phyloP scores from a whole-genome alignment of 2,888 invertebrate genomes.

The Tribolium freemani region DNA sequence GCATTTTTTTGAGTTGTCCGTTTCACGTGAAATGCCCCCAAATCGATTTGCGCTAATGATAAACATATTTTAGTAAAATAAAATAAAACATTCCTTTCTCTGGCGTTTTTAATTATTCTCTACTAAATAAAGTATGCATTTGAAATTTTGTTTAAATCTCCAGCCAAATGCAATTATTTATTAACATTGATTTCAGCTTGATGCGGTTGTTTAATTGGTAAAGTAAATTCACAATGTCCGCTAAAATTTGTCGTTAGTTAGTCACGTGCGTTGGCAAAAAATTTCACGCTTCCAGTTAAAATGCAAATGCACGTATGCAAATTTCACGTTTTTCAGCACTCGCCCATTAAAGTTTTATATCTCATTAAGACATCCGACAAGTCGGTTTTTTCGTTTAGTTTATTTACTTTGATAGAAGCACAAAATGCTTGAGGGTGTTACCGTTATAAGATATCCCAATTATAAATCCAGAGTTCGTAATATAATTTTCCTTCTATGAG shows the following conservation, averaged over 20 bases:
- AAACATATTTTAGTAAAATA: no score
- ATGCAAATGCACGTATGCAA: slow-evolving; percentile 19
- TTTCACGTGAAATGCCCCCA: no score
- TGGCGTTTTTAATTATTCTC: no score
- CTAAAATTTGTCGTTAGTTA: background rate
- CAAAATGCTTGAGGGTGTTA: slow-evolving; percentile 2
- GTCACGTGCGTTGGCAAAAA: background rate
- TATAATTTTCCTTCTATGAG: slow-evolving; percentile 6
- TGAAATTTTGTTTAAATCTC: no score
- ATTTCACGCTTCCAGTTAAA: background rate
- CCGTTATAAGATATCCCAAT: slow-evolving; percentile 7
- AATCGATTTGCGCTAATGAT: no score
- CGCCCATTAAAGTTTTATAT: background rate
- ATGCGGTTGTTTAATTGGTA: background rate
- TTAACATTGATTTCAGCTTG: background rate
- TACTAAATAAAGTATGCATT: no score
- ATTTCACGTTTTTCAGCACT: background rate
- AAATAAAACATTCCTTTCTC: no score
- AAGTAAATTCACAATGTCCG: background rate
- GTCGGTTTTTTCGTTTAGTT: background rate
- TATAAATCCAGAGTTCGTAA: slow-evolving; percentile 13
- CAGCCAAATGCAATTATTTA: no score
- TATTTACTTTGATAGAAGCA: slow-evolving; percentile 3
- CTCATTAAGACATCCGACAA: slow-evolving; percentile 2
- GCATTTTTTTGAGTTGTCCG: no score